phyloP scores from a whole-genome alignment of 64 coral and sea anemone species.

The Montipora sp. region DNA sequence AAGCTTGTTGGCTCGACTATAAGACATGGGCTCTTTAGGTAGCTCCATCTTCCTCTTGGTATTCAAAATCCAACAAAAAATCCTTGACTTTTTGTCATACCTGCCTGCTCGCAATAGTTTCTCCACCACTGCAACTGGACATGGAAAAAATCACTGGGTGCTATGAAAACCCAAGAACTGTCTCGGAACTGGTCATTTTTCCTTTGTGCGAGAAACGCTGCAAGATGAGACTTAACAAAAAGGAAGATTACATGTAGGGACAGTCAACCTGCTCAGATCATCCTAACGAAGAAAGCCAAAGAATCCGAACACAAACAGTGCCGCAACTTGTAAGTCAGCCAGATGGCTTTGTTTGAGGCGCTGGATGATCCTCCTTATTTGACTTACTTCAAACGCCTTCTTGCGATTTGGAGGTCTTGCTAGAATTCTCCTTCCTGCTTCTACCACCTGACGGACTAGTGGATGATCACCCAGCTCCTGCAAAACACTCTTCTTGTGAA shows the following conservation, averaged over 20 bases:
- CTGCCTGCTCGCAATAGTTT: too few relatives aligned
- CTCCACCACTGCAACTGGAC: too few relatives aligned
- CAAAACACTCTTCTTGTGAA: constrained; percentile 37
- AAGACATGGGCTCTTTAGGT: too few relatives aligned
- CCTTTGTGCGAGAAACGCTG: constrained; percentile 17
- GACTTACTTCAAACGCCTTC: neutral
- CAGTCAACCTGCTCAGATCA: constrained; percentile 32
- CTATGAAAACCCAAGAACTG: constrained; percentile 37
- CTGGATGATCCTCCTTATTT: neutral
- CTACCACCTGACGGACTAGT: constrained; percentile 34
- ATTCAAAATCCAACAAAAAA: too few relatives aligned
- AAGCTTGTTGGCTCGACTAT: neutral
- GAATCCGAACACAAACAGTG: constrained; percentile 63
- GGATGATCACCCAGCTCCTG: constrained; percentile 17
- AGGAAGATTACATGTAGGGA: constrained; percentile 2
- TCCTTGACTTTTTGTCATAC: too few relatives aligned
- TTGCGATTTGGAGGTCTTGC: neutral
- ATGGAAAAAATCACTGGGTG: too few relatives aligned
- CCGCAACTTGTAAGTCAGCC: constrained; percentile 20
- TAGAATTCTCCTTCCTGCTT: constrained; percentile 4
- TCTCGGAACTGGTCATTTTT: constrained; percentile 74
- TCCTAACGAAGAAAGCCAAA: constrained; percentile 49
- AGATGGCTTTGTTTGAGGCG: constrained; percentile 1
- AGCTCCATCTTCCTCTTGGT: too few relatives aligned
- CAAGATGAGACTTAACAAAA: constrained; percentile 4